A percentile compares a stretch with the other conserved stretches of the same genome.
phyloP scores from a whole-genome alignment of 2,888 invertebrate genomes.

The Scaptomyza parva region DNA sequence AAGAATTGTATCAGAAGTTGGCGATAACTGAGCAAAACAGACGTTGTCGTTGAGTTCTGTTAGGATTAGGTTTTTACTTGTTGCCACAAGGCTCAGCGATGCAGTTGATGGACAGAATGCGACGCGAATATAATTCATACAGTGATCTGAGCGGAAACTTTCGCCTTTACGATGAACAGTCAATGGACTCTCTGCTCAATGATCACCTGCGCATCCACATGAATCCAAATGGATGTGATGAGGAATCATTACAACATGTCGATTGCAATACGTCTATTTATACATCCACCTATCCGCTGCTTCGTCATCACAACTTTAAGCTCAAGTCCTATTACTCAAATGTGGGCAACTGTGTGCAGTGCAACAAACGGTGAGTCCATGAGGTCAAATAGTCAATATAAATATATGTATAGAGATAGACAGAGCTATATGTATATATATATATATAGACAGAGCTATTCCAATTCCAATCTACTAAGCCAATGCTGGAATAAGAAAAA shows the following conservation, averaged over 20 bases:
- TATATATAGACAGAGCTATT: too few species aligned
- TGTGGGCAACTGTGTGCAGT: conserved; percentile 69
- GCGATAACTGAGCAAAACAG: conserved; percentile 41
- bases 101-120: conserved; percentile 51
- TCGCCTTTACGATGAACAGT: conserved; percentile 57
- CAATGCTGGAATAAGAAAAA: too few species aligned
- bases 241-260: conserved; percentile 32
- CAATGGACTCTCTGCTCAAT: conserved; percentile 63
- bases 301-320: conserved; percentile 67
- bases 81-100: conserved; percentile 23
- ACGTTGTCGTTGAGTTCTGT: conserved; percentile 17
- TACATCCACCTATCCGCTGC: conserved; percentile 19
- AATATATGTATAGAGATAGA: background rate
- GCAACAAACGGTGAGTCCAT: conserved; percentile 64
- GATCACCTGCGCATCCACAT: conserved; percentile 57
- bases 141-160: conserved; percentile 58
- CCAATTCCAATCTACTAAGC: too few species aligned
- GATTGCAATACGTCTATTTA: conserved; percentile 33
- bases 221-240: conserved; percentile 64
- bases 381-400: background rate
- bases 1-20: conserved; percentile 23
- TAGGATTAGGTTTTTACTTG: conserved; percentile 37
- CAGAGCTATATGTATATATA: background rate
- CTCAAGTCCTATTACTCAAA: conserved; percentile 64
- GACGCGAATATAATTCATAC: conserved; percentile 66